Evolutionary conservation across 2,113 vertebrate genomes (phyloP).

Genomic region (Oostethus manadensis): DNA sequence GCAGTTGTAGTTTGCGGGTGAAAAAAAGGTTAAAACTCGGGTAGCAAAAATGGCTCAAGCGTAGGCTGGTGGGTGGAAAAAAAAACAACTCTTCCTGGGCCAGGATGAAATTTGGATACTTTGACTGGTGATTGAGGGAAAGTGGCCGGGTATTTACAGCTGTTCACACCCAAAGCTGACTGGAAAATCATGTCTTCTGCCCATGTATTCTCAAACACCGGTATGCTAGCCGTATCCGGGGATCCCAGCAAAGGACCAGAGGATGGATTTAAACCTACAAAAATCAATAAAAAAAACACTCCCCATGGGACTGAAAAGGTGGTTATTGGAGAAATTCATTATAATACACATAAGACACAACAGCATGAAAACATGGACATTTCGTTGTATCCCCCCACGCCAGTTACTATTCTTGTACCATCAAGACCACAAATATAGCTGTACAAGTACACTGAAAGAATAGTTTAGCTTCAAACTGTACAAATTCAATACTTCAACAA

Average conservation of each 20-base stretch:
- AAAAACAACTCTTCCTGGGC: slow-evolving; percentile 53
- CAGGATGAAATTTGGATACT: slow-evolving; percentile 27
- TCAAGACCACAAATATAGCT: neutral
- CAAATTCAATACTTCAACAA: too few species aligned
- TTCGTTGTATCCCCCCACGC: too few species aligned
- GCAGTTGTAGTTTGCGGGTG: neutral
- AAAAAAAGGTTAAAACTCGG: slow-evolving; percentile 33
- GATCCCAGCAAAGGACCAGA: slow-evolving; percentile 72
- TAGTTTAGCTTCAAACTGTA: too few species aligned
- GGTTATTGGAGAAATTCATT: slow-evolving; percentile 42
- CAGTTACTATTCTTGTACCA: neutral
- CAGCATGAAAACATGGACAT: slow-evolving; percentile 3
- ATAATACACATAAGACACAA: slow-evolving; percentile 14
- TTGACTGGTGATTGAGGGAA: slow-evolving; percentile 30
- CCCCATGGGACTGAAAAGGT: slow-evolving; percentile 57
- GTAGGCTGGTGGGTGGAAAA: slow-evolving; percentile 14
- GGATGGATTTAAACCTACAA: slow-evolving; percentile 75
- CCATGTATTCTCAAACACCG: slow-evolving; percentile 50
- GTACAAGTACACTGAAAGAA: neutral
- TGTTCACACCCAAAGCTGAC: slow-evolving; percentile 57
- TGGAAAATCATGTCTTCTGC: slow-evolving; percentile 76
- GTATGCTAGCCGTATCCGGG: slow-evolving; percentile 77
- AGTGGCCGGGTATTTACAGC: slow-evolving; percentile 50
- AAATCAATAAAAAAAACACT: slow-evolving; percentile 65
- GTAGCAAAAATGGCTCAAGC: slow-evolving; percentile 39